phyloP scores from a whole-genome alignment of 2,888 invertebrate genomes.

The Lepidocyrtoides sp. region DNA sequence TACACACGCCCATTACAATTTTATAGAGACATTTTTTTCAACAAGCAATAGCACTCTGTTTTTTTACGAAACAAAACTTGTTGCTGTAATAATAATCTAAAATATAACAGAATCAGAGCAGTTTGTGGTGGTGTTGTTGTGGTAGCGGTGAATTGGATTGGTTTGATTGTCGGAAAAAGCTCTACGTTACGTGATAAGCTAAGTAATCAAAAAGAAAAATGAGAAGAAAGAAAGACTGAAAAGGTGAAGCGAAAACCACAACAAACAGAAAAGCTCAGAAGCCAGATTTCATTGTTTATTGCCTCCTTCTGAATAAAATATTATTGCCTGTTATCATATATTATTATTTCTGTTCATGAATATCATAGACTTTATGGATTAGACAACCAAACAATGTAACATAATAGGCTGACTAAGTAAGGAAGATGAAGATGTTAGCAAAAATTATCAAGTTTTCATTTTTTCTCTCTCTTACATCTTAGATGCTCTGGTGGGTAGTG shows the following conservation, averaged over 20 bases:
- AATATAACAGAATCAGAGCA: constrained; percentile 36
- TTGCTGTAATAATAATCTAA: neutral
- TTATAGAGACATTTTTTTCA: constrained; percentile 49
- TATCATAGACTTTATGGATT: neutral
- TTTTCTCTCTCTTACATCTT: no score
- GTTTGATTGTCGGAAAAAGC: no score
- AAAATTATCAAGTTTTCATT: constrained; percentile 27
- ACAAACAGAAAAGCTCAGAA: constrained; percentile 63
- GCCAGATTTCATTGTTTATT: constrained; percentile 52
- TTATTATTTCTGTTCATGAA: neutral
- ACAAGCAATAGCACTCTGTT: neutral
- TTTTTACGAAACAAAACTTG: constrained; percentile 14
- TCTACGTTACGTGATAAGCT: constrained; percentile 18
- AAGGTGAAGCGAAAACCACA: constrained; percentile 48
- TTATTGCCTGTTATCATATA: neutral
- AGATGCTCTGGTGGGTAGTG: no score
- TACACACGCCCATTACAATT: constrained; percentile 30
- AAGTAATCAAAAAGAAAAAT: constrained; percentile 3
- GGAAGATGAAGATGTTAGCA: constrained; percentile 65
- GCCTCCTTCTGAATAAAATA: constrained; percentile 58
- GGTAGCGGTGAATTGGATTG: constrained; percentile 3
- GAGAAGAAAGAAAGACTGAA: neutral
- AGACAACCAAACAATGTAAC: neutral
- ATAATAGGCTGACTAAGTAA: neutral
- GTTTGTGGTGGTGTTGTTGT: constrained; percentile 3